Base-by-base conservation (phyloP, 2,797 vertebrate genomes). In the Pyrocephalus nanus region DNA sequence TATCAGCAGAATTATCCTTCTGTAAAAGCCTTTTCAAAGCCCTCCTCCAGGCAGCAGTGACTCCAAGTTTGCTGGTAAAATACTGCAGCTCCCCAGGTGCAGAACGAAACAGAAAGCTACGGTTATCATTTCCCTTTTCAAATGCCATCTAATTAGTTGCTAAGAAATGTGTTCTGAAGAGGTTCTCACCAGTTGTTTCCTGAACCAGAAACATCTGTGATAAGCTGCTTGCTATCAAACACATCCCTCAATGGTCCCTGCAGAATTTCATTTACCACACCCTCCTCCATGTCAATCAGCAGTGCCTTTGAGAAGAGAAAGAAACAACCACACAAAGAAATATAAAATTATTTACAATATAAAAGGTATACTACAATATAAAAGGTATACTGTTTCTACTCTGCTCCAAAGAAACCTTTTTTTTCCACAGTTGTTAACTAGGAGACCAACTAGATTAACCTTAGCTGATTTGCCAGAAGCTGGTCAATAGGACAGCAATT, bases 261-360 rank as follows among this genome's bases (percentile, higher is more conserved):
- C 20, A 99, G 98, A 94, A 99, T 98, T 98, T 99, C 98, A 93
- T 99, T 99, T 75, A 99, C 98, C 74, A 99, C 99, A 8, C 99
- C 99, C 97, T 99, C 99, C 95, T 99, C 99, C 99, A 99, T 99
- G 96, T 99, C 99, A 97, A 99, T 98, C 97, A 99, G 97, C 51
- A 99, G 98, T 4, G 99, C 99, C 99, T 99, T 96, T 66, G 50
- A 94, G 86, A 96, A 91, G 70, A 61, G 95, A 96, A 92, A 97
- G 62, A 86, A 88, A 75, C 76, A 67, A 93, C 51, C 86, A 76
- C 72, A 72, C 22, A 90, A 81, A 77, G 45, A 87, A 78, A 92
- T 48, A 89, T 6, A 82, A 78, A 81, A 80, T 50, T 81, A 95
- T 43, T 89, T 91, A 70, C 43, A 55, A 79, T 43, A 60, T n/a